Evolutionary conservation across 2,888 invertebrate genomes (phyloP).

Genomic region (Acanthopleura granulata): DNA sequence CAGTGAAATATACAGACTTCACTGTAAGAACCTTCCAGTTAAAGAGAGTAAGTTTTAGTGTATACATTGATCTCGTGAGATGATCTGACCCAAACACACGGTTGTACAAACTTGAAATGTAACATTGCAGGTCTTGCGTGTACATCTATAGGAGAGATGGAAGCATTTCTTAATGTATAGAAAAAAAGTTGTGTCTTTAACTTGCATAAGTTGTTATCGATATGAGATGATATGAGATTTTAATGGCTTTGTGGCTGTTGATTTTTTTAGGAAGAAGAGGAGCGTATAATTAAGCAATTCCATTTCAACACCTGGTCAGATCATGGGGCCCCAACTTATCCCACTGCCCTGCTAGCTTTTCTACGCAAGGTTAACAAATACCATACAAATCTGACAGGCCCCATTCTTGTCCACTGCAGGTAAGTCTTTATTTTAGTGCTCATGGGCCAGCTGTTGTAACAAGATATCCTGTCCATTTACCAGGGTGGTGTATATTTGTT

Average conservation of each 20-base stretch:
- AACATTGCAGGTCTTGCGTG: too few species aligned
- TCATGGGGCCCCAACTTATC: conserved; percentile 61
- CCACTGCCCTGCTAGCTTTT: conserved; percentile 58
- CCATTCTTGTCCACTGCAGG: conserved; percentile 62
- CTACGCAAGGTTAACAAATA: conserved; percentile 56
- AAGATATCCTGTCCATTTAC: too few species aligned
- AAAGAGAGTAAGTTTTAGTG: conserved; percentile 42
- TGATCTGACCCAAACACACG: too few species aligned
- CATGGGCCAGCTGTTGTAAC: too few species aligned
- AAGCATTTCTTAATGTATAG: too few species aligned
- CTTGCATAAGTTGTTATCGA: neutral
- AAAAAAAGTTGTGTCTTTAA: too few species aligned
- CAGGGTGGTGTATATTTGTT: too few species aligned
- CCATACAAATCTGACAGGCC: conserved; percentile 49
- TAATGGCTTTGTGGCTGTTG: neutral
- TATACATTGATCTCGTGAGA: too few species aligned
- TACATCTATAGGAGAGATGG: too few species aligned
- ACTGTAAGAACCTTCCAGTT: conserved; percentile 57
- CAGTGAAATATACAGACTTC: conserved; percentile 56
- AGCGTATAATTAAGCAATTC: conserved; percentile 59
- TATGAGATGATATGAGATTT: neutral
- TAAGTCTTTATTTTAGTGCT: conserved; percentile 22
- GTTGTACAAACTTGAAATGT: too few species aligned
- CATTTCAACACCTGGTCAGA: conserved; percentile 64
- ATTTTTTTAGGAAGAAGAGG: conserved; percentile 43